phyloP scores from a whole-genome alignment of 2,888 invertebrate genomes.

The Autographa pulchrina region DNA sequence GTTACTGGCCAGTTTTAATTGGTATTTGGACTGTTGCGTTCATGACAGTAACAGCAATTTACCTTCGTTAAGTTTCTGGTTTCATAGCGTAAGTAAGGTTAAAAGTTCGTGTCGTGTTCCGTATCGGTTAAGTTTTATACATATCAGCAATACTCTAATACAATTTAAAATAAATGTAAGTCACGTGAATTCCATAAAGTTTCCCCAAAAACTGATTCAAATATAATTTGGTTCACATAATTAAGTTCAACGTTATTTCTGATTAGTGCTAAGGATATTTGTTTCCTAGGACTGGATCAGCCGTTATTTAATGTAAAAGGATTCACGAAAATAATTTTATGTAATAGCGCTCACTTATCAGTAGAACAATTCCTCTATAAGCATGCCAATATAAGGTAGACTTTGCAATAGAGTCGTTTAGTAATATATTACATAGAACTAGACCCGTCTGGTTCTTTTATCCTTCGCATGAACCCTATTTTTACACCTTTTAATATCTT shows the following conservation, averaged over 20 bases:
- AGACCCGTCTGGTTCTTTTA: not conserved
- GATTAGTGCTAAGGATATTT: not conserved
- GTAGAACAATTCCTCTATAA: not conserved
- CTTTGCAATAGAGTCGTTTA: not conserved
- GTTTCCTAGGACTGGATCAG: not conserved
- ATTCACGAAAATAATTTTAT: too few species aligned
- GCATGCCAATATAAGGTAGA: not conserved
- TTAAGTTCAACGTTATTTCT: not conserved
- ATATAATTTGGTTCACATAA: too few species aligned
- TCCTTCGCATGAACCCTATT: not conserved
- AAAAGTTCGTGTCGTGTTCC: conserved; percentile 1
- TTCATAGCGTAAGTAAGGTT: not conserved
- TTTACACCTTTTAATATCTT: conserved; percentile 2
- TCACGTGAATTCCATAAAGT: not conserved
- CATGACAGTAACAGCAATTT: conserved; percentile 3
- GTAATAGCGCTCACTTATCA: too few species aligned
- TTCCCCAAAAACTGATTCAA: not conserved
- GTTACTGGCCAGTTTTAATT: conserved; percentile 18
- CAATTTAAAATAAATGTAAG: not conserved
- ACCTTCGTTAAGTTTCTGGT: conserved; percentile 7
- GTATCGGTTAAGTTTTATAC: not conserved
- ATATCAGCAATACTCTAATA: not conserved
- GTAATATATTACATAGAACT: not conserved
- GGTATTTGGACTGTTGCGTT: conserved; percentile 20
- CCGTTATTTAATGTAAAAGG: not conserved